Base-by-base conservation (phyloP, 1,140 invertebrate genomes). In the Batillaria attramentaria region DNA sequence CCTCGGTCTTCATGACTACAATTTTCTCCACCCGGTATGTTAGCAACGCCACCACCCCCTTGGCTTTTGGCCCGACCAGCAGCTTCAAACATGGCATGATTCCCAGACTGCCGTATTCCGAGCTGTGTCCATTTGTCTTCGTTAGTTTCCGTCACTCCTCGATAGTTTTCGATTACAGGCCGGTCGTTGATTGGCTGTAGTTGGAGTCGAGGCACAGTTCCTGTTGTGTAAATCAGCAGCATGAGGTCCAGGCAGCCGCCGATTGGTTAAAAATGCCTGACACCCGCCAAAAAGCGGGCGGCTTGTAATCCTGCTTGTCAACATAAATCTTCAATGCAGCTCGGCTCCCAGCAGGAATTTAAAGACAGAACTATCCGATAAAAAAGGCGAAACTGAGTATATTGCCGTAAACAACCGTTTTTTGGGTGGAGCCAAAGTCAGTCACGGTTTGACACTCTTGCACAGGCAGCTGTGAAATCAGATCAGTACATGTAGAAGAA, bases 111-210 rank as follows among this genome's bases (percentile, higher is more conserved):
- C 24, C 20, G 4, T 60, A 28, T 28, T 60, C 57, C 57, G 57
- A 60, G 57, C 24, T 28, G 57, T 41, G 31, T 33, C 42, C 68
- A 39, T 70, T 41, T 42, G 39, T 70, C 68, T 70, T 70, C 68
- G 68, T 70, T 39, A 70, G 68, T 28, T 41, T 70, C 68, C 68
- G 68, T 70, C 68, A 70, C 68, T 70, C 37, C 68, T 70, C 68
- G 68, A 42, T 18, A 70, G 68, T 18, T 70, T 70, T n/a, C 68
- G 68, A 70, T 70, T 42, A 42, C 68, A 42, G 39, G 16, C 39
- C 31, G 68, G 37, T 35, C 68, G 68, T 41, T 70, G 68, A 70
- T 70, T 70, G 68, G 68, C 31, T 3, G 68, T 35, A 16, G 3
- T 35, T 8, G 68, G 57, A 60, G 57, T 28, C 31, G 57, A 20